Conservation (phyloP, 2,113 vertebrate species). For the Mohoua ochrocephala region DNA sequence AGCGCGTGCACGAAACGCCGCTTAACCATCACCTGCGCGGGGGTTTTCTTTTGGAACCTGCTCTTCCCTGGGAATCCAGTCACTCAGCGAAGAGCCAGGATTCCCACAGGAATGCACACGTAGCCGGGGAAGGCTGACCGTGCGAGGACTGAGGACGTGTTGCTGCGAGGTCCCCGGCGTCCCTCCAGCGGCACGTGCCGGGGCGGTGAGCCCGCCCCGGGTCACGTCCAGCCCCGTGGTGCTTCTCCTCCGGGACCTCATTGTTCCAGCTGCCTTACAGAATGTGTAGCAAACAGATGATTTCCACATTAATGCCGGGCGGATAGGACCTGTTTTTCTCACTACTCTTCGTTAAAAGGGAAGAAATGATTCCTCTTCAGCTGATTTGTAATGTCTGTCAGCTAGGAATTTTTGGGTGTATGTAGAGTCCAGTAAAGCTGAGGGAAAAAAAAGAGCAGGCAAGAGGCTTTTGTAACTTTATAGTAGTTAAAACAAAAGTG, state of each 20-base stretch:
- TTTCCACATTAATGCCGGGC: not conserved
- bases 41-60: not conserved
- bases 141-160: accelerated
- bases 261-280: not conserved
- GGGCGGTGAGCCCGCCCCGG: not conserved
- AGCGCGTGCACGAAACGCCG: accelerated
- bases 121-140: not conserved
- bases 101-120: not conserved
- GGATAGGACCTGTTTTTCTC: not conserved
- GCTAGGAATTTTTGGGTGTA: not conserved
- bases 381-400: not conserved
- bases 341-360: not conserved
- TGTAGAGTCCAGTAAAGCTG: not conserved
- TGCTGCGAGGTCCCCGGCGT: accelerated
- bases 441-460: not conserved
- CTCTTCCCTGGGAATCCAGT: not conserved
- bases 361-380: not conserved
- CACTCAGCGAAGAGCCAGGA: not conserved
- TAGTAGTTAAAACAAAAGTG: not conserved
- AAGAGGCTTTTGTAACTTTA: not conserved
- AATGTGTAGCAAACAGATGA: not conserved
- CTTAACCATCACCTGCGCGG: not conserved
- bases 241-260: not conserved
- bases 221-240: not conserved
- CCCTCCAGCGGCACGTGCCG: accelerated